These are phyloP conservation scores for Trematocara unimaculatum DNA, from an alignment of 2,113 vertebrate species.

Conservation along the genomic window DNA sequence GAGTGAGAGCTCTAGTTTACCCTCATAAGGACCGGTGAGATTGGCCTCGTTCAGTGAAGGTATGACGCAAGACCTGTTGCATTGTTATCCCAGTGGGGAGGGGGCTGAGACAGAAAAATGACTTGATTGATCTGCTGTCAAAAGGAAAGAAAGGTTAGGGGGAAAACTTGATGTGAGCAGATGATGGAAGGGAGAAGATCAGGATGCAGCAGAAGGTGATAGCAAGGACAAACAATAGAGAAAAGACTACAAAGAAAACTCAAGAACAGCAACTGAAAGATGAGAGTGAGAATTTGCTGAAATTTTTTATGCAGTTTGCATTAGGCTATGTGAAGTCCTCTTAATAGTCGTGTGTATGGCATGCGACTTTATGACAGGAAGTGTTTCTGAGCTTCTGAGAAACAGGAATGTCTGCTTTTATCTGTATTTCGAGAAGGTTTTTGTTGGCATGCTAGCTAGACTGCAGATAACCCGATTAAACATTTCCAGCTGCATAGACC, in stretches of 20 bases:
- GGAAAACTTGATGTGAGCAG: not conserved
- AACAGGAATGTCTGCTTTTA: not conserved
- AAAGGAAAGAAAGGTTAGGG: not conserved
- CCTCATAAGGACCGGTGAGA: not conserved
- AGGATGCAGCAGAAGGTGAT: conserved; percentile 18
- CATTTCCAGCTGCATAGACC: not conserved
- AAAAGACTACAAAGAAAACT: not conserved
- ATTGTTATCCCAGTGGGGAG: not conserved
- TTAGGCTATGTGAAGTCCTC: not conserved
- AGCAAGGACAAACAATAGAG: not conserved
- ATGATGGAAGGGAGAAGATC: not conserved
- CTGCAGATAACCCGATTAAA: not conserved
- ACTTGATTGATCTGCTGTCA: conserved; percentile 8
- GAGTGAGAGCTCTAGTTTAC: not conserved
- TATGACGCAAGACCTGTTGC: conserved; percentile 14
- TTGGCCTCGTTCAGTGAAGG: not conserved
- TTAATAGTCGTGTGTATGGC: not conserved
- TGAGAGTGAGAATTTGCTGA: not conserved
- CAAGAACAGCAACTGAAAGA: not conserved
- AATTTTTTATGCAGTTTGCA: not conserved
- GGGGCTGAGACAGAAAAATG: conserved; percentile 2
- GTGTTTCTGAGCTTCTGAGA: not conserved
- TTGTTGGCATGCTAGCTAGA: not conserved
- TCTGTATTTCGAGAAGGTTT: not conserved
- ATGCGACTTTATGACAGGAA: not conserved